phyloP scores from a whole-genome alignment of 2,797 vertebrate genomes.

The Mus caroli region DNA sequence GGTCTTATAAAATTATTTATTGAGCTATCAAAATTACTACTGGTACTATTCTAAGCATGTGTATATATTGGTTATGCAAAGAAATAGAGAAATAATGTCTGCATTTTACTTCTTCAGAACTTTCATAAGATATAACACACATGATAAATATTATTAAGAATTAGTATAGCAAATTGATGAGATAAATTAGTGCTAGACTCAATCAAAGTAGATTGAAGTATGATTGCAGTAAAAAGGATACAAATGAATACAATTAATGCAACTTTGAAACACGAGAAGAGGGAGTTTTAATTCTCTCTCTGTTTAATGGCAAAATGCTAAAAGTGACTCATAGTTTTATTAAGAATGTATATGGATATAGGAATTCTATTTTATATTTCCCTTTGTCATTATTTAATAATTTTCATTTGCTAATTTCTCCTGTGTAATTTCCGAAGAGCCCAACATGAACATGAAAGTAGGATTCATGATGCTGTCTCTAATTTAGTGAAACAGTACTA shows the following conservation, averaged over 20 bases:
- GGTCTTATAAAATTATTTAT: neutral
- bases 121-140: neutral
- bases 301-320: neutral
- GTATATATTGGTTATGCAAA: neutral
- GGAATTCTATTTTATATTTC: neutral
- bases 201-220: neutral
- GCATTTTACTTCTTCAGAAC: neutral
- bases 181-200: neutral
- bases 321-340: slow-evolving; percentile 2
- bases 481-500: slow-evolving; percentile 31
- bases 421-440: slow-evolving; percentile 24
- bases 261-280: neutral
- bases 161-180: neutral
- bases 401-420: slow-evolving; percentile 50
- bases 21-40: neutral
- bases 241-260: neutral
- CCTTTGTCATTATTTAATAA: slow-evolving; percentile 20
- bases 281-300: neutral
- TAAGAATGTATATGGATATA: neutral
- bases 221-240: neutral
- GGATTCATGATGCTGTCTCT: slow-evolving; percentile 33
- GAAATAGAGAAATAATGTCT: neutral
- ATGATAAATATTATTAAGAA: slow-evolving; percentile 38
- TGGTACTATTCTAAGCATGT: slow-evolving; percentile 17
- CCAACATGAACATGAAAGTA: slow-evolving; percentile 9